A percentile compares a stretch with the other conserved stretches of the same genome.
These are phyloP conservation scores for Probosciger aterrimus DNA, from an alignment of 2,113 vertebrate genomes.

Conservation along the genomic window DNA sequence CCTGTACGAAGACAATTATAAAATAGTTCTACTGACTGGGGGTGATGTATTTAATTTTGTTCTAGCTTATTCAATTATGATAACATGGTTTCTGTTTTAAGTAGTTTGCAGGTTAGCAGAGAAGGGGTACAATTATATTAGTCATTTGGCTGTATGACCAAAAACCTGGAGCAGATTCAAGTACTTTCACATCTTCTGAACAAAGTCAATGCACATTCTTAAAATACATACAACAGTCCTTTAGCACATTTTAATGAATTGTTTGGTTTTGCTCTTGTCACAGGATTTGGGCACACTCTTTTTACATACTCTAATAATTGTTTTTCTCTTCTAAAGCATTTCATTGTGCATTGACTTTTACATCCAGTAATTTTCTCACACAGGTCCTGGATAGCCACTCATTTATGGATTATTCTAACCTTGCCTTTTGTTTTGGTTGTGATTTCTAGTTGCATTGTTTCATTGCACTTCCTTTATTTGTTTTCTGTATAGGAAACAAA, in stretches of 20 bases:
- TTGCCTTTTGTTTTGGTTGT: not conserved
- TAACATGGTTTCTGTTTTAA: not conserved
- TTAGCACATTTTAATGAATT: not conserved
- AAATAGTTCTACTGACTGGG: not conserved
- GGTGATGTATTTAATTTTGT: conserved; percentile 5
- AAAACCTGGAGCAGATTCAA: not conserved
- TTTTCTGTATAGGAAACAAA: not conserved
- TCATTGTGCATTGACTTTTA: not conserved
- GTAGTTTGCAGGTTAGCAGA: not conserved
- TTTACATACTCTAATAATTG: not conserved
- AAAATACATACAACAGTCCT: not conserved
- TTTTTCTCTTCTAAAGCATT: not conserved
- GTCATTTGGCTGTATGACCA: not conserved
- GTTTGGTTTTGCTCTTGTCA: not conserved
- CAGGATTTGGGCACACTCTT: not conserved
- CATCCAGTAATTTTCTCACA: not conserved
- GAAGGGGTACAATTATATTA: not conserved
- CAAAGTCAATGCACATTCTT: not conserved
- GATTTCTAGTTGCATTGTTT: not conserved
- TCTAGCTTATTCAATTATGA: not conserved
- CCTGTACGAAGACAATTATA: not conserved
- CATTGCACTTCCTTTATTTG: not conserved
- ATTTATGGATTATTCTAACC: not conserved
- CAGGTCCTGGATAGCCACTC: not conserved
- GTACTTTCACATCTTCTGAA: not conserved